Base-by-base conservation (phyloP, 2,888 invertebrate genomes). In the Cantharis nigra region DNA sequence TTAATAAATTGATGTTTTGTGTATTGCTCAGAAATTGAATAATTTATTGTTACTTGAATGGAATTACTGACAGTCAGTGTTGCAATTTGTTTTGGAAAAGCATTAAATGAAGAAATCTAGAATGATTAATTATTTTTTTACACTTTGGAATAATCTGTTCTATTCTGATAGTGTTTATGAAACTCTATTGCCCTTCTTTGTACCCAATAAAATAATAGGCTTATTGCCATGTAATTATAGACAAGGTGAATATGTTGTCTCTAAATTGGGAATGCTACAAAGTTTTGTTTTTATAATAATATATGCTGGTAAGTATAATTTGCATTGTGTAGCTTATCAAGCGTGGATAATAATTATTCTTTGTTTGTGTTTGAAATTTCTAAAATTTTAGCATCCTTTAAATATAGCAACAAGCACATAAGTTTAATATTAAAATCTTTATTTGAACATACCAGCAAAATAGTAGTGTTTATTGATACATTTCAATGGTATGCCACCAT, bases 401-500 rank as follows among this genome's bases (percentile, higher is more conserved):
- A 72, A 26, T 80, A 73, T n/a, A 76, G 74, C n/a, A 79, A 73
- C 11, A 28, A 73, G 5, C 26, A 75, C 5, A 28, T 72, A 4
- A 69, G 75, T 13, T 63, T 65, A 7, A 49, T 69, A 14, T 20
- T 70, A 30, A 16, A 20, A 13, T 11, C n/a, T 14, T 3, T 13
- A 7, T 18, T 9, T 26, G 14, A 74, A 4, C 72, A 74, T 28
- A 70, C 70, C 16, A 81, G 74, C 33, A 78, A 75, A 72, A 71
- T 81, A n/a, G 75, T 74, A 7, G 63, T 67, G 30, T 77, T 72
- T 11, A 81, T 81, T 26, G 80, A 81, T 20, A 75, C 78, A 71
- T 81, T 77, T 62, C 80, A 81, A 72, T 70, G 80, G 63, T 81
- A 80, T 62, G 78, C 80, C 5, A 75, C 77, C 2, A 69, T 81